Evolutionary conservation across 2,113 vertebrate genomes (phyloP), one percentile per base, ranked within the genome.

Genomic region (Triplophysa siluroides): DNA sequence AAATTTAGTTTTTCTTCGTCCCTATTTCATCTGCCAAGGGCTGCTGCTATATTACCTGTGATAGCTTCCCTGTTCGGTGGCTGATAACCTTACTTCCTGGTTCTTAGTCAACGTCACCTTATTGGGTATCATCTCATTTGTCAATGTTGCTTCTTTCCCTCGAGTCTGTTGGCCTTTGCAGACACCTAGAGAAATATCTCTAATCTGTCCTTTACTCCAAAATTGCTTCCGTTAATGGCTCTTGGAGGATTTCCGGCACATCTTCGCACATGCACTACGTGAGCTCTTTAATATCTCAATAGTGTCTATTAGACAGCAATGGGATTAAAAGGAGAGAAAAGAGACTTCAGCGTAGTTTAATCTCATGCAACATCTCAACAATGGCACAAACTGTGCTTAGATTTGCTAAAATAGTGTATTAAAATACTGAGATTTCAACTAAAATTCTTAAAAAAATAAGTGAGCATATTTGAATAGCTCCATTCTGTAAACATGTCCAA

Each of bases 41-140:
- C 83, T 21, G 9, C 12, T 29, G 56, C 58, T 73, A 84, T 78
- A 81, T 86, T 76, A 74, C 43, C 66, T 80, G 76, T 69, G 86
- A 87, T 81, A 76, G 50, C 60, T 58, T 80, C 58, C 71, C 19
- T 73, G 67, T 77, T 80, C 84, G 69, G 81, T 66, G 78, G 82
- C 83, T 83, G 87, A 86, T 84, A 76, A 87, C 84, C 77, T 77
- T 64, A 85, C 86, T 83, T 87, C 83, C 86, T 82, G 67, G 76
- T 85, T 83, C 86, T 90, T 83, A 85, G 78, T 89, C 89, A 89
- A 58, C 86, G 85, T 88, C 88, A 85, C 79, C 81, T 58, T 78
- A 83, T 85, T 83, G 82, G 80, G 79, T 68, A 83, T 43, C 10
- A 1, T 65, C 82, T 82, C 84, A 85, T 89, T 88, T 64, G 79